Percentiles rank a stretch among this genome's conserved stretches.
Conservation (phyloP, 2,113 vertebrate species). For the Piprites chloris region DNA sequence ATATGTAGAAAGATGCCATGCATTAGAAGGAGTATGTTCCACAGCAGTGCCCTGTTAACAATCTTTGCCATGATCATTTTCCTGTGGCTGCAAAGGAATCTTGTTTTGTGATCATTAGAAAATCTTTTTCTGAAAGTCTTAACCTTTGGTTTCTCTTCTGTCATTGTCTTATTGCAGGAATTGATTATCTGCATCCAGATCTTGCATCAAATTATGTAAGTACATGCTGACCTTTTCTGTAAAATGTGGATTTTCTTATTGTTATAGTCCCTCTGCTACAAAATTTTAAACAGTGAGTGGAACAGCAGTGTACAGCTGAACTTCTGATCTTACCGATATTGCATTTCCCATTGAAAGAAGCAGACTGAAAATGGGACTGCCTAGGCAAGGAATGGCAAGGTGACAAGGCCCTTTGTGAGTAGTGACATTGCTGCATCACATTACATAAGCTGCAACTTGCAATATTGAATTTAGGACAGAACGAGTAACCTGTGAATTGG, state of each 20-base stretch:
- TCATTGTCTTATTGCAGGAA: slow-evolving; percentile 80
- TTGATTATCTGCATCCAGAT: slow-evolving; percentile 95
- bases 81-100: background rate
- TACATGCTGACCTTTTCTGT: slow-evolving; percentile 57
- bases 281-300: background rate
- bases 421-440: background rate
- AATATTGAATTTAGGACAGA: background rate
- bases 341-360: background rate
- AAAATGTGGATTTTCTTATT: background rate
- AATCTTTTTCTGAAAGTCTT: background rate
- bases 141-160: slow-evolving; percentile 55
- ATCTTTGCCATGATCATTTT: background rate
- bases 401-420: background rate
- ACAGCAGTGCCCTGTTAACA: background rate
- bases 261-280: background rate
- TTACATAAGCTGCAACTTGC: background rate
- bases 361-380: background rate
- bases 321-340: background rate
- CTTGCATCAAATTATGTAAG: slow-evolving; percentile 95
- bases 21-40: background rate
- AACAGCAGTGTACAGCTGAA: background rate
- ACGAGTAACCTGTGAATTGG: background rate
- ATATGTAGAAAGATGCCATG: background rate
- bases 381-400: background rate
- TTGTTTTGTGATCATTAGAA: background rate